phyloP scores from a whole-genome alignment of 2,797 vertebrate species.

The Garrulus glandarius region DNA sequence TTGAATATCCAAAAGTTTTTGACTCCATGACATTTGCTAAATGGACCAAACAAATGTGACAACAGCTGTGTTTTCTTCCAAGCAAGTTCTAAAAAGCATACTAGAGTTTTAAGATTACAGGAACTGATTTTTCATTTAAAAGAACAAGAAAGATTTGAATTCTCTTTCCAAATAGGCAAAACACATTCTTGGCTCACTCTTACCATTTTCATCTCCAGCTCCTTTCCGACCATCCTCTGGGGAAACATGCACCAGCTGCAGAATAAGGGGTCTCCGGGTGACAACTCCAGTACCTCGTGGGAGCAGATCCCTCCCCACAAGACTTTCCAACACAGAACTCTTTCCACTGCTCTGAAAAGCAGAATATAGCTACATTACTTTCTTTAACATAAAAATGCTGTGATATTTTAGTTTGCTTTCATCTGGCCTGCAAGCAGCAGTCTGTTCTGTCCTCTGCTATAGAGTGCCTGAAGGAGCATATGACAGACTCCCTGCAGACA shows the following conservation, averaged over 20 bases:
- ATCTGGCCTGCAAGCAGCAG: background rate
- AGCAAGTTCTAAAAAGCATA: background rate
- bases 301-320: slow-evolving; percentile 93
- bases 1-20: background rate
- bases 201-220: slow-evolving; percentile 91
- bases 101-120: background rate
- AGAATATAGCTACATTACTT: slow-evolving; percentile 22
- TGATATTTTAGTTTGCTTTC: background rate
- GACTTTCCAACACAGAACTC: slow-evolving; percentile 96
- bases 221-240: slow-evolving; percentile 89
- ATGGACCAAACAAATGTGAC: background rate
- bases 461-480: background rate
- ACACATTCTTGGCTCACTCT: slow-evolving; percentile 12
- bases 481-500: background rate
- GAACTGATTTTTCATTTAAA: background rate
- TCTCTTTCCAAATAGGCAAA: background rate
- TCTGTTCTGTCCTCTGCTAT: background rate
- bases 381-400: background rate
- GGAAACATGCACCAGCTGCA: slow-evolving; percentile 94
- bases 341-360: slow-evolving; percentile 95
- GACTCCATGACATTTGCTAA: background rate
- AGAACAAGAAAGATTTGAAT: background rate
- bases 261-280: slow-evolving; percentile 93
- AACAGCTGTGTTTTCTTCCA: background rate
- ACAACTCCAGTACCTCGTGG: slow-evolving; percentile 95